Conservation (phyloP, 2,888 invertebrate species). For the Monochamus alternatus region DNA sequence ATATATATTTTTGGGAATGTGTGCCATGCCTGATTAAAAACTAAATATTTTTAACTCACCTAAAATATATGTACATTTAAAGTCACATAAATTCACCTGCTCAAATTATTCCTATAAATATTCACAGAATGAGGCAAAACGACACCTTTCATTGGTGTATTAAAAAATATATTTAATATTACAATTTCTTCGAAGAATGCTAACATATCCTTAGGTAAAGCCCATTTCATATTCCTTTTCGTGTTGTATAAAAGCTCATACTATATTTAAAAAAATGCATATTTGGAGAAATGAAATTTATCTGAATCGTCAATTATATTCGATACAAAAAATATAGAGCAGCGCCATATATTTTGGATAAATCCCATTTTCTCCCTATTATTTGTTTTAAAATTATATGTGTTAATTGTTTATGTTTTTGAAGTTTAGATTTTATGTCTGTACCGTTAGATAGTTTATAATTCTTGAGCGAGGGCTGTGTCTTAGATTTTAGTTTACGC, state of each 20-base stretch:
- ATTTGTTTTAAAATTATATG: conserved; percentile 13
- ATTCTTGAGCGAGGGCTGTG: conserved; percentile 23
- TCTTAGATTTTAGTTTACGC: conserved; percentile 23
- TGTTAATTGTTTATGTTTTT: not conserved
- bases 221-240: conserved; percentile 1
- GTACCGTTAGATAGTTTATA: not conserved
- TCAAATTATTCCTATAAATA: no score
- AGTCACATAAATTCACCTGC: no score
- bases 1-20: no score
- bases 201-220: not conserved
- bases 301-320: not conserved
- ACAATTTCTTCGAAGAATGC: no score
- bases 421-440: conserved; percentile 5
- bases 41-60: no score
- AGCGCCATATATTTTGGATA: not conserved
- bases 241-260: no score
- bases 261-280: no score
- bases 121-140: no score
- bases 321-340: not conserved
- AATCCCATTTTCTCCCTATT: not conserved
- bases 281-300: not conserved
- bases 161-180: no score
- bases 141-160: no score
- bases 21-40: no score
- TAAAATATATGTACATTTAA: no score